Conservation (phyloP, 2,888 invertebrate genomes). For the Agapetus fuscipes region DNA sequence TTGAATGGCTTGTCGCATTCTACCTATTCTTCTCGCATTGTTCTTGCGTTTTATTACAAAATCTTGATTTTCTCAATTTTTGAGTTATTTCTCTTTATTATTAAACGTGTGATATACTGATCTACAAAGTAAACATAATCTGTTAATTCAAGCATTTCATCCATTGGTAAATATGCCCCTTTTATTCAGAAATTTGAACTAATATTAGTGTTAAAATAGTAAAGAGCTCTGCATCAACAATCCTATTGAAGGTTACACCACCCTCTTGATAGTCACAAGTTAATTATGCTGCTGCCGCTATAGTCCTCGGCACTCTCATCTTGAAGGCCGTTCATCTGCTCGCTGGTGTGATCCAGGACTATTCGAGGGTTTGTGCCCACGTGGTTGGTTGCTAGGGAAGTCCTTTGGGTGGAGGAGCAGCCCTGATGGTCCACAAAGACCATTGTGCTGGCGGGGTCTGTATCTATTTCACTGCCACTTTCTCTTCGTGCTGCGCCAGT, state of each 20-base stretch:
- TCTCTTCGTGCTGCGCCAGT: conserved; percentile 24
- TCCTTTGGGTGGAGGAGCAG: conserved; percentile 9
- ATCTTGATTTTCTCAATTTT: too few relatives aligned
- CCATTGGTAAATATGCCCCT: too few relatives aligned
- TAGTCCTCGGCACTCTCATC: conserved; percentile 30
- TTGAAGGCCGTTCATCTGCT: conserved; percentile 30
- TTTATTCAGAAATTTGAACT: too few relatives aligned
- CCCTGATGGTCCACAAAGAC: conserved; percentile 39
- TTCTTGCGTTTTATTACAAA: too few relatives aligned
- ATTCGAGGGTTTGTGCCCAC: conserved; percentile 35
- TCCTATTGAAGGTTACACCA: conserved; percentile 45
- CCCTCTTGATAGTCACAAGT: conserved; percentile 42
- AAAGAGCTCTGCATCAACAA: too few relatives aligned
- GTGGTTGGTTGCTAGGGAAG: conserved; percentile 17
- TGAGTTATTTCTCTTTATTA: too few relatives aligned
- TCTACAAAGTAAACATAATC: too few relatives aligned
- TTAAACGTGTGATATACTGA: too few relatives aligned
- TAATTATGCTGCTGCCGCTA: conserved; percentile 32
- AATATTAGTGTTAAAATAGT: too few relatives aligned
- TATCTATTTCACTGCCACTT: conserved; percentile 38
- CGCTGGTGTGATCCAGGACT: conserved; percentile 30
- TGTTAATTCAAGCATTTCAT: too few relatives aligned
- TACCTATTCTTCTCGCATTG: too few relatives aligned
- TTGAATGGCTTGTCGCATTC: too few relatives aligned
- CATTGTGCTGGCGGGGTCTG: conserved; percentile 36